These are phyloP conservation scores for Crotalus helleri DNA, from an alignment of 2,113 vertebrate genomes.

Conservation along the genomic window DNA sequence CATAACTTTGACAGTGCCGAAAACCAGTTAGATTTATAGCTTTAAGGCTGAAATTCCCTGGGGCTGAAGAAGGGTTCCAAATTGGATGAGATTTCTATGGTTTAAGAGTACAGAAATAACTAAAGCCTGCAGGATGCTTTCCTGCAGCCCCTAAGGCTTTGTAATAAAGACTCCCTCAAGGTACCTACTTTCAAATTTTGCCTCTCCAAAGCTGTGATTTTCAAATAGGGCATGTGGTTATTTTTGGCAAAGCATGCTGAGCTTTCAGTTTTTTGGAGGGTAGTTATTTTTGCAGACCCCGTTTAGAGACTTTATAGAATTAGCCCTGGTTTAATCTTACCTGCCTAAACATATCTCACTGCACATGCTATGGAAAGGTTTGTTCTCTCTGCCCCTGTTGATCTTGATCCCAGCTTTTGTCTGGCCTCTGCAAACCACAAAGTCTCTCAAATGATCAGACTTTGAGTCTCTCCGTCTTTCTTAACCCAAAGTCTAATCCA, in stretches of 20 bases:
- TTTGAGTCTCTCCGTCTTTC: not conserved
- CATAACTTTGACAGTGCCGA: conserved; percentile 1
- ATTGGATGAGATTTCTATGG: not conserved
- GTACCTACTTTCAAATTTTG: conserved; percentile 32
- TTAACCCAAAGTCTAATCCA: not conserved
- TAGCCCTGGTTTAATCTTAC: conserved; percentile 27
- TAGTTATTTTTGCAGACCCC: conserved; percentile 45
- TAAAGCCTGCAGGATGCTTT: conserved; percentile 21
- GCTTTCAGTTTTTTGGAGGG: conserved; percentile 43
- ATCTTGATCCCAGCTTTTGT: conserved; percentile 9
- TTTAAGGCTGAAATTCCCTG: not conserved
- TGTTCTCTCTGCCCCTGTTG: conserved; percentile 28
- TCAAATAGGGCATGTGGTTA: conserved; percentile 43
- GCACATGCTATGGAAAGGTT: fast-evolving
- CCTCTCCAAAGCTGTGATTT: conserved; percentile 49
- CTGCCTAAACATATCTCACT: not conserved
- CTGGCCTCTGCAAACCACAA: not conserved
- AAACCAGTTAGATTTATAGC: conserved; percentile 34
- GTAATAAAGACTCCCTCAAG: conserved; percentile 30
- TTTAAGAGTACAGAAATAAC: conserved; percentile 35
- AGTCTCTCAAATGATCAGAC: not conserved
- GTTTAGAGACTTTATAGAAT: conserved; percentile 41
- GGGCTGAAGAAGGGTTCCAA: conserved; percentile 26
- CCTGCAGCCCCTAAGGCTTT: conserved; percentile 8
- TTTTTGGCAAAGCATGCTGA: conserved; percentile 52